Conservation (phyloP, 1,140 invertebrate species). For the Rhagoletis pomonella region DNA sequence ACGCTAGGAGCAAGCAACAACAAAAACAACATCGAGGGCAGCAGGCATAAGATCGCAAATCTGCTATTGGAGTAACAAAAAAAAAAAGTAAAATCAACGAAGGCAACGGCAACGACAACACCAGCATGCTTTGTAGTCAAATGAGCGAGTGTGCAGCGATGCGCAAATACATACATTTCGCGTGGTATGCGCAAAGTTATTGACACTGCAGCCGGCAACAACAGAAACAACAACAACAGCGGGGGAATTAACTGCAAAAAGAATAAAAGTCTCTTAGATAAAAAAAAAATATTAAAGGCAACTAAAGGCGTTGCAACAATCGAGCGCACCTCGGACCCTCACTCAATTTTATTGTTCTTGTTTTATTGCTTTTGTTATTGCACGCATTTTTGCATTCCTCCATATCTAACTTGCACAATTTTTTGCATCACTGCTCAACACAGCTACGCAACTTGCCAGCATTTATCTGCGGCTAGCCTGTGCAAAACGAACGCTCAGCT, state of each 20-base stretch:
- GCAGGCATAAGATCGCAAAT: neutral
- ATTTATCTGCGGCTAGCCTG: neutral
- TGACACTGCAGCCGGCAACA: slow-evolving; percentile 12
- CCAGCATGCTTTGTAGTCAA: neutral
- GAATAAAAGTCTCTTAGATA: neutral
- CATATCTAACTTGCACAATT: neutral
- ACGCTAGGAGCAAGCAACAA: neutral
- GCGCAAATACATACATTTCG: neutral
- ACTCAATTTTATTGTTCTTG: too few relatives aligned
- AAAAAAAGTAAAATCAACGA: too few relatives aligned
- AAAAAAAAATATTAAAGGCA: neutral
- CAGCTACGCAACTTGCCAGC: neutral
- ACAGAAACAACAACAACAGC: neutral
- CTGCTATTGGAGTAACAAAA: neutral
- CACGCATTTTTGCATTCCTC: slow-evolving; percentile 44
- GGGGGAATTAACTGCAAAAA: neutral
- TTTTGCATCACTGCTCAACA: neutral
- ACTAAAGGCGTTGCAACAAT: neutral
- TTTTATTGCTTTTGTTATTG: neutral
- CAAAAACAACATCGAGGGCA: neutral
- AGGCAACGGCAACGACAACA: neutral
- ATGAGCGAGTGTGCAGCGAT: neutral
- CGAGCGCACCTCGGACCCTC: too few relatives aligned
- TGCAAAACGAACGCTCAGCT: neutral
- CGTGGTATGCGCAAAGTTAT: slow-evolving; percentile 44